These are phyloP conservation scores for Simalia tracyae DNA, from an alignment of 2,797 vertebrate species.

Conservation along the genomic window DNA sequence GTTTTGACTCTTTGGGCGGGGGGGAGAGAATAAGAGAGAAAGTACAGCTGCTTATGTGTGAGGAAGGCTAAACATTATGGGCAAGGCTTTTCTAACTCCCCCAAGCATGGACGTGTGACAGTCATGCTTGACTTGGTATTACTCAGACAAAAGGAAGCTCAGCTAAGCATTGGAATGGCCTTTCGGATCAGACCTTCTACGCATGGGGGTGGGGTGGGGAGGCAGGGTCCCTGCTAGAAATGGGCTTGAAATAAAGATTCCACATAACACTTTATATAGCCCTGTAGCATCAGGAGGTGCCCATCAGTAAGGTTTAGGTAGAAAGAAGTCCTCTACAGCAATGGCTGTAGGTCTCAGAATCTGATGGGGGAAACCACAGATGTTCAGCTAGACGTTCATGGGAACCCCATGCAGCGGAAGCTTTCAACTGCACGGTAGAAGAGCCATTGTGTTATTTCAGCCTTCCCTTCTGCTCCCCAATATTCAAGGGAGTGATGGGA, in stretches of 20 bases:
- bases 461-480: background rate
- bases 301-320: background rate
- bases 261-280: background rate
- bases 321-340: background rate
- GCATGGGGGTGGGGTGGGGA: background rate
- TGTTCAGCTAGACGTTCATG: background rate
- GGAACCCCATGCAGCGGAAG: background rate
- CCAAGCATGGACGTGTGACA: background rate
- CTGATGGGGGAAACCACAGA: background rate
- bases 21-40: slow-evolving; percentile 12
- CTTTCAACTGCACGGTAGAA: background rate
- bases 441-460: background rate
- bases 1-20: slow-evolving; percentile 25
- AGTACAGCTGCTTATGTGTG: slow-evolving; percentile 20
- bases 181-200: background rate
- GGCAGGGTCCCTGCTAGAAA: background rate
- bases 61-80: slow-evolving; percentile 7
- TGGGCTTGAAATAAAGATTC: background rate
- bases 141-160: background rate
- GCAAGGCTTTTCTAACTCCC: background rate
- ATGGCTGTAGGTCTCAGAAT: background rate
- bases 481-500: background rate
- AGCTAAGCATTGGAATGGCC: background rate
- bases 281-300: background rate
- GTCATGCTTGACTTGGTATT: slow-evolving; percentile 8